Evolutionary conservation across 2,888 invertebrate genomes (phyloP).

Genomic region (Limnephilus auricula): DNA sequence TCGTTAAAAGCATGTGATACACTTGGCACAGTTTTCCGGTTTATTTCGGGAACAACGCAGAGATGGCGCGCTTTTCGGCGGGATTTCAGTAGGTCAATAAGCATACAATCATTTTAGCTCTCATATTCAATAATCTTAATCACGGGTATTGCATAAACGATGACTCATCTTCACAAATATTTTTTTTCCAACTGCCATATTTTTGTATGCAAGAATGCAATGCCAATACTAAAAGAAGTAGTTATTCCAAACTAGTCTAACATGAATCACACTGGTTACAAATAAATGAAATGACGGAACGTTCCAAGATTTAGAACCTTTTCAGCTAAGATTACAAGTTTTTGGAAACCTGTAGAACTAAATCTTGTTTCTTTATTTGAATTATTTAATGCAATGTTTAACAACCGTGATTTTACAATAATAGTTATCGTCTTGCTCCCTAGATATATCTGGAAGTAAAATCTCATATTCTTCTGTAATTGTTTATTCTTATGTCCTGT

Average conservation of each 20-base stretch:
- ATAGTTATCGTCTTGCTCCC: no score
- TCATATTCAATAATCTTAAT: background rate
- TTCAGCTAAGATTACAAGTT: no score
- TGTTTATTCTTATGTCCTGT: no score
- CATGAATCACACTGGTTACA: no score
- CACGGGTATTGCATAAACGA: background rate
- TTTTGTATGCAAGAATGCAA: background rate
- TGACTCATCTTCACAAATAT: background rate
- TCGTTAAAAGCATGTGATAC: constrained; percentile 2
- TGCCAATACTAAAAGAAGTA: background rate
- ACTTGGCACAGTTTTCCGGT: background rate
- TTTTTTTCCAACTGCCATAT: background rate
- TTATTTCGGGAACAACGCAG: background rate
- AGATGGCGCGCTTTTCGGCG: constrained; percentile 9
- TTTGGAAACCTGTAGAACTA: no score
- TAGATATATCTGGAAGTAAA: no score
- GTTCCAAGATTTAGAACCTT: no score
- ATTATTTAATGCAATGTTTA: no score
- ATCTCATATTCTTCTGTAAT: no score
- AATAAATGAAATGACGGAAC: no score
- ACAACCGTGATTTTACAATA: no score
- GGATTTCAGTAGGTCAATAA: background rate
- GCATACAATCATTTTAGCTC: background rate
- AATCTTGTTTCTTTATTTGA: no score
- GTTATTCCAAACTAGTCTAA: background rate